Evolutionary conservation across 2,888 invertebrate genomes (phyloP).

Genomic region (Enchytraeus crypticus): DNA sequence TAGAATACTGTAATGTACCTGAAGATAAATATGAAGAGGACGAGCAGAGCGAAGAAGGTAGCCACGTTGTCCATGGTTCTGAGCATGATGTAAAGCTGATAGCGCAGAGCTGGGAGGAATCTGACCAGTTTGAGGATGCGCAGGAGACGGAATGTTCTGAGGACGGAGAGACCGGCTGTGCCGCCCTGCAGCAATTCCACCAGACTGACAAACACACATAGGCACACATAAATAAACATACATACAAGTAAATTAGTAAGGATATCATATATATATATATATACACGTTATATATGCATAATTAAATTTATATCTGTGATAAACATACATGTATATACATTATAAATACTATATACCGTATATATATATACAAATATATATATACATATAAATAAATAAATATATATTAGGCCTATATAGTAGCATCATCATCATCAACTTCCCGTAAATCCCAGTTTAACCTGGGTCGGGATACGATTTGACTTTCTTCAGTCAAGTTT

Average conservation of each 20-base stretch:
- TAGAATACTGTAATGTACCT: conserved; percentile 67
- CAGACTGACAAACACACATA: conserved; percentile 43
- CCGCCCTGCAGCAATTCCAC: conserved; percentile 57
- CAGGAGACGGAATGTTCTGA: conserved; percentile 91
- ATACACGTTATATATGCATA: too few species aligned
- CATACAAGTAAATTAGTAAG: neutral
- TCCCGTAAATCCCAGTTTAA: too few species aligned
- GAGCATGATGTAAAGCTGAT: conserved; percentile 96
- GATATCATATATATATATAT: neutral
- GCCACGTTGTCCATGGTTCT: conserved; percentile 99
- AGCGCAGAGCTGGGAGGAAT: conserved; percentile 93
- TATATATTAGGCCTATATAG: too few species aligned
- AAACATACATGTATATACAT: too few species aligned
- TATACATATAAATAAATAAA: too few species aligned
- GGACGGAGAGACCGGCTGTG: conserved; percentile 87
- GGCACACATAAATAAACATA: conserved; percentile 4
- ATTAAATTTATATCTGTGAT: too few species aligned
- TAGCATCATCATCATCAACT: too few species aligned
- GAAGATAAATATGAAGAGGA: conserved; percentile 99
- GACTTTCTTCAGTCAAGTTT: too few species aligned
- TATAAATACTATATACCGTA: too few species aligned
- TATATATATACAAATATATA: too few species aligned
- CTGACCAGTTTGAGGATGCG: conserved; percentile 88
- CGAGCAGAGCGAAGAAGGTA: conserved; percentile 94
- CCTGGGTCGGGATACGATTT: too few species aligned